Evolutionary conservation across 2,888 invertebrate genomes (phyloP), one percentile per base, ranked within the genome.

Genomic region (Platycheirus albimanus): DNA sequence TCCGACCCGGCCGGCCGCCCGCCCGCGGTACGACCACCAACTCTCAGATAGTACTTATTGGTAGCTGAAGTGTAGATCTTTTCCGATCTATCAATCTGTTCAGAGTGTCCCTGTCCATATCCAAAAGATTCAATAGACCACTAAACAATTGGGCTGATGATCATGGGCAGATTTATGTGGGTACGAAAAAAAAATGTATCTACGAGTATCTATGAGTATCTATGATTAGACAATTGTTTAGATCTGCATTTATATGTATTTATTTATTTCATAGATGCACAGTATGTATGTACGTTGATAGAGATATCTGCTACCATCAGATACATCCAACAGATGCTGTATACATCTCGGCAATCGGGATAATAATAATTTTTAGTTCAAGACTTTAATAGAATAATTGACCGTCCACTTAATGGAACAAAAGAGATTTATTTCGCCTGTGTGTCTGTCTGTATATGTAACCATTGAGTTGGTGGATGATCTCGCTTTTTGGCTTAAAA

Each of bases 311-410:
- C 56, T 52, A 17, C 36, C 54, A 36, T 54, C 54, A 69, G 54
- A 71, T 71, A 54, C 43, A 70, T 54, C n/a, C 64, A 54, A 38
- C 45, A 51, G 51, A 30, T 43, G 17, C 33, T 13, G 47, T 24
- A 30, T 38, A 41, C 33, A 38, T 11, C 8, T 1, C n/a, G 33
- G 41, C 24, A n/a, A 24, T 67, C 64, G 72, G 66, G 54, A 52
- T 47, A 72, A 52, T 47, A 71, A 54, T 74, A 72, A 41, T 72
- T 72, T 83, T 78, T 83, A 83, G 77, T 83, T 78, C 83, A 78
- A 74, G 72, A 72, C 83, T 78, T 83, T 83, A 83, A 83, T 83
- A 83, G 83, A 78, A 83, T 83, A 83, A 83, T 83, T 83, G 83
- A 78, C 54, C 78, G 72, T 64, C 78, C 83, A 83, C 83, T 83